phyloP scores from a whole-genome alignment of 2,888 invertebrate genomes.

The Latrodectus elegans region DNA sequence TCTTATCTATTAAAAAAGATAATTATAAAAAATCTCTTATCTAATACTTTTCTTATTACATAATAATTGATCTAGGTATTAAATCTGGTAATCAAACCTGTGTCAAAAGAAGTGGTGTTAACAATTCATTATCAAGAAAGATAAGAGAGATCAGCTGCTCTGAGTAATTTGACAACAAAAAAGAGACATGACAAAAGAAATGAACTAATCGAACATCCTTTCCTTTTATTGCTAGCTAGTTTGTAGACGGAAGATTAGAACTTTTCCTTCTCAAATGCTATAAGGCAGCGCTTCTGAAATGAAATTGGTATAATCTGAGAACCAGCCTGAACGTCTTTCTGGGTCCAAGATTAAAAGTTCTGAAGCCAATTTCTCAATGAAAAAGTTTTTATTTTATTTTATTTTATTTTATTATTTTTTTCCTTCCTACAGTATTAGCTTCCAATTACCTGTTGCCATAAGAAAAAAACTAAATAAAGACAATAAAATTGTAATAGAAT shows the following conservation, averaged over 20 bases:
- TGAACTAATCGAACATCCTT: background rate
- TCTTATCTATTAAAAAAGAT: too few relatives aligned
- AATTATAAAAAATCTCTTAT: too few relatives aligned
- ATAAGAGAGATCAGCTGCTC: too few relatives aligned
- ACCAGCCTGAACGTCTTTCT: background rate
- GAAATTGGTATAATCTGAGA: conserved; percentile 3
- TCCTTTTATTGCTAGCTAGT: conserved; percentile 7
- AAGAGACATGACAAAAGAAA: too few relatives aligned
- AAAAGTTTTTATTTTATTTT: background rate
- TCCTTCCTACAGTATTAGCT: background rate
- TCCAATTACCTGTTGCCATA: conserved; percentile 1
- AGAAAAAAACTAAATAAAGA: background rate
- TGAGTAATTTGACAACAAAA: too few relatives aligned
- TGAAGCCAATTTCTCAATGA: background rate
- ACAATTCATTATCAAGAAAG: too few relatives aligned
- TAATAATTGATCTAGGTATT: too few relatives aligned
- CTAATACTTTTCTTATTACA: too few relatives aligned
- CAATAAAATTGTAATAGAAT: too few relatives aligned
- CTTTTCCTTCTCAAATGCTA: background rate
- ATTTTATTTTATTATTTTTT: background rate
- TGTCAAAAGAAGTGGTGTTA: too few relatives aligned
- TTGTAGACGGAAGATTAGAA: conserved; percentile 17
- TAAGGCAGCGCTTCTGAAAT: background rate
- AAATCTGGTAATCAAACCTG: too few relatives aligned
- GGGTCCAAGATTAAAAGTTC: background rate